Conservation (phyloP, 2,888 invertebrate species). For the Mesoligia furuncula region DNA sequence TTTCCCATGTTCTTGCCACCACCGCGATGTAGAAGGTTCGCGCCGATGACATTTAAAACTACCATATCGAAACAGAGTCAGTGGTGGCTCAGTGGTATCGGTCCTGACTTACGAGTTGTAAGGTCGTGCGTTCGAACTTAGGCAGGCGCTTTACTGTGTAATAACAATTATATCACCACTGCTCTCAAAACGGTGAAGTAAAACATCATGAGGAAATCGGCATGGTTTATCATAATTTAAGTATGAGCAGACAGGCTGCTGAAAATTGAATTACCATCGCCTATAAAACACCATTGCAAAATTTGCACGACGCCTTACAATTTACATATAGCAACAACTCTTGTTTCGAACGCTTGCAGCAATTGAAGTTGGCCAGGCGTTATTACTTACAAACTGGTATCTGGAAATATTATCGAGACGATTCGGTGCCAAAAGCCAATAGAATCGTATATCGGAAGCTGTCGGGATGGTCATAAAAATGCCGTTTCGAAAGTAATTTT, state of each 20-base stretch:
- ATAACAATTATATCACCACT: background rate
- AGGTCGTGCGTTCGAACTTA: background rate
- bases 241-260: too few relatives aligned
- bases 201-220: background rate
- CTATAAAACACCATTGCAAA: background rate
- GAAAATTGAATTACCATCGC: background rate
- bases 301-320: conserved; percentile 27
- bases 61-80: too few relatives aligned
- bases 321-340: conserved; percentile 36
- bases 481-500: conserved; percentile 52
- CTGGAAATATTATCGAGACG: conserved; percentile 28
- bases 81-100: too few relatives aligned
- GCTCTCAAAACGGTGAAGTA: background rate
- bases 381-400: conserved; percentile 30
- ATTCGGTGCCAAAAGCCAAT: conserved; percentile 56
- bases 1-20: too few relatives aligned
- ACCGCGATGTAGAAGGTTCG: background rate
- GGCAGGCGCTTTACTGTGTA: background rate
- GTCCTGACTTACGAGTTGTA: background rate
- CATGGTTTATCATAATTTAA: background rate
- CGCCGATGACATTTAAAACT: background rate
- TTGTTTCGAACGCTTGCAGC: conserved; percentile 23
- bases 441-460: conserved; percentile 39
- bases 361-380: conserved; percentile 45
- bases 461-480: conserved; percentile 51